phyloP scores from a whole-genome alignment of 1,140 invertebrate species.

The Lepidurus apus region DNA sequence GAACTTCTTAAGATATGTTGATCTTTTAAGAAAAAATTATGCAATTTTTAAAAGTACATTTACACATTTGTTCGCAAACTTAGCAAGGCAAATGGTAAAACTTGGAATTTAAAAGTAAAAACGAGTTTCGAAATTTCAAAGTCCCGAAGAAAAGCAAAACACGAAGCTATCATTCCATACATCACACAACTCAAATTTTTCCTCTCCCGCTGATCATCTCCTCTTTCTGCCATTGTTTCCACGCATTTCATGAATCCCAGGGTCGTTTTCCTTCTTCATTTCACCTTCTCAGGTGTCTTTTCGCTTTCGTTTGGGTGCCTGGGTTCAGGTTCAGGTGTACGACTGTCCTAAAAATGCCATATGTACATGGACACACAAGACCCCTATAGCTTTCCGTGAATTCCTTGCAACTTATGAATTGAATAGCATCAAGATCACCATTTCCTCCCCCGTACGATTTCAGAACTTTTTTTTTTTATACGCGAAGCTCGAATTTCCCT shows the following conservation, averaged over 20 bases:
- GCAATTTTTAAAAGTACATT: no score
- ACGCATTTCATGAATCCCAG: neutral
- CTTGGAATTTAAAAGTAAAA: neutral
- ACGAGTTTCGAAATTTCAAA: no score
- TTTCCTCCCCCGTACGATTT: neutral
- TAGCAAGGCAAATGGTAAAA: neutral
- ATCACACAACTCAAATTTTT: neutral
- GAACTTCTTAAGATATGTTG: no score
- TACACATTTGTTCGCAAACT: no score
- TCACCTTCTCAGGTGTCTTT: conserved; percentile 9
- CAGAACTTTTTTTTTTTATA: no score
- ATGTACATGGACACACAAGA: neutral
- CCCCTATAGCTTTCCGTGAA: neutral
- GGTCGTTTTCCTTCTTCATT: neutral
- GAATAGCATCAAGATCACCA: neutral
- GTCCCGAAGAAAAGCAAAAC: neutral
- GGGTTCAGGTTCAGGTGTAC: neutral
- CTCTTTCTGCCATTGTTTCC: neutral
- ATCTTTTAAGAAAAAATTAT: no score
- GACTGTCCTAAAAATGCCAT: neutral
- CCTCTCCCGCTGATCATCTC: neutral
- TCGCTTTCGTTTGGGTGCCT: neutral
- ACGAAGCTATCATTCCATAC: conserved; percentile 6
- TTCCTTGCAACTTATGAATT: neutral
- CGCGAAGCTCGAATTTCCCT: neutral